Percentiles rank a stretch among this genome's conserved stretches.
Evolutionary conservation across 2,113 vertebrate genomes (phyloP).

Genomic region (Aegotheles bennettii): DNA sequence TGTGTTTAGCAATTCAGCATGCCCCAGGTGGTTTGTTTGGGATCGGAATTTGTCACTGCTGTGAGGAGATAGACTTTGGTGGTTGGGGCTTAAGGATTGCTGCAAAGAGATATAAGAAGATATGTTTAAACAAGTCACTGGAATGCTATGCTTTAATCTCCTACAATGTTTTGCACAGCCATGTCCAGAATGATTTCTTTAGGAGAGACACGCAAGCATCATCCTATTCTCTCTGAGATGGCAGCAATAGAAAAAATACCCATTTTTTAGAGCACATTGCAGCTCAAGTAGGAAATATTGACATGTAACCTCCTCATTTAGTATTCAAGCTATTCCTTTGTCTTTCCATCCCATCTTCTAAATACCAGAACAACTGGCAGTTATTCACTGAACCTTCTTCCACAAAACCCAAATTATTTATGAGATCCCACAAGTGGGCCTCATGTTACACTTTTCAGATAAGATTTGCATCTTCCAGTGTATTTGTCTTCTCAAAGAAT

Average conservation of each 20-base stretch:
- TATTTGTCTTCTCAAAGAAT: conserved; percentile 40
- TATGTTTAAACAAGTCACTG: conserved; percentile 55
- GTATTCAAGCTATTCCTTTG: not conserved
- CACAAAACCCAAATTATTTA: not conserved
- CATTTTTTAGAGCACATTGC: not conserved
- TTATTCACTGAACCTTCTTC: not conserved
- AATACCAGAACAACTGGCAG: not conserved
- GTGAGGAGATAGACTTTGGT: not conserved
- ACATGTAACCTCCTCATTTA: not conserved
- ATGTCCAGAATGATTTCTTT: conserved; percentile 47
- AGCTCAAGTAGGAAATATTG: not conserved
- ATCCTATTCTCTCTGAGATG: not conserved
- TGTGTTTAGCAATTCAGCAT: not conserved
- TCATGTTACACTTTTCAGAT: conserved; percentile 16
- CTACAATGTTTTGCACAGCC: not conserved
- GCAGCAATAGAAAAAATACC: not conserved
- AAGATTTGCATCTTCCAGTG: conserved; percentile 6
- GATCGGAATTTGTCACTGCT: conserved; percentile 30
- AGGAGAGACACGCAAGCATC: not conserved
- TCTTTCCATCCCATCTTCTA: not conserved
- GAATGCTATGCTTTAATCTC: conserved; percentile 53
- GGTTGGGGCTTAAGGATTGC: conserved; percentile 44
- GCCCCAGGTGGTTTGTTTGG: conserved; percentile 28
- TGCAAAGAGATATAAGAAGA: conserved; percentile 35
- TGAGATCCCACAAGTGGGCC: not conserved